phyloP scores from a whole-genome alignment of 2,113 vertebrate species.

The Acinonyx jubatus region DNA sequence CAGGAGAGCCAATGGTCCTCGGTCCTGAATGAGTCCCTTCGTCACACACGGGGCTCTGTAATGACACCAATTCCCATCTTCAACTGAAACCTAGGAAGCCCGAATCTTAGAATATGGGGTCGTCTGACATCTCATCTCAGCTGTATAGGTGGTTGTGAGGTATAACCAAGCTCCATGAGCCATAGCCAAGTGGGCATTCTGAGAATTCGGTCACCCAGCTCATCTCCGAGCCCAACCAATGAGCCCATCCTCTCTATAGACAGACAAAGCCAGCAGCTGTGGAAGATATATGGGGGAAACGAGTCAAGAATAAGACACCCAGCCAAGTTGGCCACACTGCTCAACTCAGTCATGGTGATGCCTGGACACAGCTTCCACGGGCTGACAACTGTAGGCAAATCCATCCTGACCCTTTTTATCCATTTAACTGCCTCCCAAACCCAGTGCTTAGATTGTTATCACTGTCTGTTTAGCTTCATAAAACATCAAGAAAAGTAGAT shows the following conservation, averaged over 20 bases:
- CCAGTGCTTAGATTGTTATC: neutral
- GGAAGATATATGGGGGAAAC: neutral
- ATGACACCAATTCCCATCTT: neutral
- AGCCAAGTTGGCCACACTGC: neutral
- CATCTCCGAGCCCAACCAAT: neutral
- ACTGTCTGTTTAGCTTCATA: neutral
- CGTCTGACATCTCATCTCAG: neutral
- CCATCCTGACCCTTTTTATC: neutral
- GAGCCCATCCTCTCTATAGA: neutral
- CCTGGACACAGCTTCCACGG: neutral
- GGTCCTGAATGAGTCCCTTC: neutral
- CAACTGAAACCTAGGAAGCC: neutral
- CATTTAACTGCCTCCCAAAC: neutral
- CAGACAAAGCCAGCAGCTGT: neutral
- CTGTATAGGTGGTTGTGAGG: neutral
- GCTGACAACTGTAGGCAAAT: neutral
- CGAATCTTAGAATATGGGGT: neutral
- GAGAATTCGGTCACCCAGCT: neutral
- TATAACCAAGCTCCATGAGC: neutral
- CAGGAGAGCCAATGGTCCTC: neutral
- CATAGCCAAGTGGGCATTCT: neutral
- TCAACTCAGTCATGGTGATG: neutral
- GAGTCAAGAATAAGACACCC: neutral
- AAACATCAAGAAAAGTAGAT: conserved; percentile 6
- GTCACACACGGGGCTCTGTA: neutral